Evolutionary conservation across 2,888 invertebrate species (phyloP).

Genomic region (Ochropleura plecta): DNA sequence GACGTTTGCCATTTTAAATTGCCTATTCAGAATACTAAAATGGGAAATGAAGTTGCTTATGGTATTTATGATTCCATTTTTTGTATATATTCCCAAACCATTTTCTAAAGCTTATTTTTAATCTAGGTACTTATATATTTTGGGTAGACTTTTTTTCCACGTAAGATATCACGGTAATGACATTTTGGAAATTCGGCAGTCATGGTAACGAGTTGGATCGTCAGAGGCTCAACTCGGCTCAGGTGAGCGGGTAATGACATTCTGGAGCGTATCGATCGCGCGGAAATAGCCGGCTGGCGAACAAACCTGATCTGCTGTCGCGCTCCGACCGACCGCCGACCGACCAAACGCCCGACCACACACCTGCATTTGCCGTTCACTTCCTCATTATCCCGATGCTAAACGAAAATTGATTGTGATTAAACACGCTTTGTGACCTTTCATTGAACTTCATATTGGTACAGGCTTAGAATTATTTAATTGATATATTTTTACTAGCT

Average conservation of each 20-base stretch:
- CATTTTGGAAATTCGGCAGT: slow-evolving; percentile 57
- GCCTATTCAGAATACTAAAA: slow-evolving; percentile 16
- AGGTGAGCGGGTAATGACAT: slow-evolving; percentile 79
- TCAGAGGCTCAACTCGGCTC: slow-evolving; percentile 62
- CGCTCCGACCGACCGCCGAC: slow-evolving; percentile 37
- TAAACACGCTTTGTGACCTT: slow-evolving; percentile 19
- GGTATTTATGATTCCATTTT: neutral
- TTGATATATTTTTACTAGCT: too few species aligned
- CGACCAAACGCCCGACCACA: slow-evolving; percentile 42
- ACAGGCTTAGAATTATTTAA: neutral
- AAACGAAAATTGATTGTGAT: slow-evolving; percentile 40
- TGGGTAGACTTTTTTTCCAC: slow-evolving; percentile 13
- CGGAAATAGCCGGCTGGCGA: slow-evolving; percentile 71
- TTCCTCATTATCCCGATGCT: slow-evolving; percentile 54
- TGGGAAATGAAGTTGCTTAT: neutral
- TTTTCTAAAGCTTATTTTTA: slow-evolving; percentile 19
- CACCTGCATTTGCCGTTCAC: slow-evolving; percentile 53
- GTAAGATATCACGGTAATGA: slow-evolving; percentile 41
- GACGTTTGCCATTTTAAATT: slow-evolving; percentile 4
- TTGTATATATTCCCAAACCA: neutral
- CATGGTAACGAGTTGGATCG: slow-evolving; percentile 62
- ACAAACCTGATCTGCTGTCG: slow-evolving; percentile 60
- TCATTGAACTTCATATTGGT: neutral
- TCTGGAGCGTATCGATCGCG: slow-evolving; percentile 78
- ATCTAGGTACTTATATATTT: slow-evolving; percentile 26